Conservation (phyloP, 2,797 vertebrate genomes). For the Pitangus sulphuratus region DNA sequence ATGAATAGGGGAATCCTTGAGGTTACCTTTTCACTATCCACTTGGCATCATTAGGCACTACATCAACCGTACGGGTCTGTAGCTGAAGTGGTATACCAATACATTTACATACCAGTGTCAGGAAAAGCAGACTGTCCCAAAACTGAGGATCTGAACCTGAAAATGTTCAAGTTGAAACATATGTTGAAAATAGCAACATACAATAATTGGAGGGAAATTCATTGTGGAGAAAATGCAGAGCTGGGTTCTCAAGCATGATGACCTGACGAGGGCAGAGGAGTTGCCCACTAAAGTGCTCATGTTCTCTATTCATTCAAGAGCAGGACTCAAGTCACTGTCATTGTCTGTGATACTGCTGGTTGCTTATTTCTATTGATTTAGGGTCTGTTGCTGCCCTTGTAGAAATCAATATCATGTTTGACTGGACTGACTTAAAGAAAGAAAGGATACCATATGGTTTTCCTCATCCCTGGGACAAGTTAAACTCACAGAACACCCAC, state of each 20-base stretch:
- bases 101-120: neutral
- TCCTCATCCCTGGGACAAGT: neutral
- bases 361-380: neutral
- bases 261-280: neutral
- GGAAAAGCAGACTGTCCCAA: neutral
- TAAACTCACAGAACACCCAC: neutral
- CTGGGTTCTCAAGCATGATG: neutral
- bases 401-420: neutral
- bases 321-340: neutral
- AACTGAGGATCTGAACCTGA: neutral
- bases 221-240: neutral
- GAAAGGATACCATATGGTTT: neutral
- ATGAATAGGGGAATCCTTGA: neutral
- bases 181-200: neutral
- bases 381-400: neutral
- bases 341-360: neutral
- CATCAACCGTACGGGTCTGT: rapidly evolving
- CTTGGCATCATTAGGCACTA: neutral
- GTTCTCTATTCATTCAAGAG: neutral
- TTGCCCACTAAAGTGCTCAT: neutral
- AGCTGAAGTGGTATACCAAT: neutral
- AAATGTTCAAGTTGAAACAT: neutral
- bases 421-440: neutral
- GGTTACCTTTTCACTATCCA: neutral
- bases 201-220: neutral